Evolutionary conservation across 2,888 invertebrate species (phyloP), one percentile per base, ranked within the genome.

Genomic region (Temnothorax rugatulus): DNA sequence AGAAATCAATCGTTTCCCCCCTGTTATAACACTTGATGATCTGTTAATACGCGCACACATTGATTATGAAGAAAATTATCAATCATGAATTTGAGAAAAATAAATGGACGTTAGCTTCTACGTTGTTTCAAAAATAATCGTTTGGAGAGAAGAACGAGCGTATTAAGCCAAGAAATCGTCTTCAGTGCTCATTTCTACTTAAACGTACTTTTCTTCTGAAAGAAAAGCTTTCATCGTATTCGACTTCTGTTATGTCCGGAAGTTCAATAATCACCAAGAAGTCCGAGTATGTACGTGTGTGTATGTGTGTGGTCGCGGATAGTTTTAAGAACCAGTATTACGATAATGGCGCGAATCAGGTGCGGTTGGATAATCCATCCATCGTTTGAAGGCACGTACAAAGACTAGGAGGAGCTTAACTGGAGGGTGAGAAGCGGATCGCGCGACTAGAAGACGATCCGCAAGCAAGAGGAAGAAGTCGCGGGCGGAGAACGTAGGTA

Each of bases 301-400:
- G 18, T 9, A 4, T 18, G 61, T 61, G n/a, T 61, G 34, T 18
- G 69, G 34, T 50, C 29, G 74, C 44, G 59, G 41, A 34, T n/a
- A 41, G 59, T 66, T 77, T 77, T 52, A 68, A 63, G 44, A 66
- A 52, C 18, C 38, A 34, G 66, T 77, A 83, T 84, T 87, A 84
- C 83, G 86, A 64, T 57, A 64, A 66, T 59, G 66, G 77, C 59
- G 66, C 69, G 82, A 86, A 84, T 88, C 88, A 81, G 41, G 84
- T 76, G 81, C 68, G 59, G 66, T 64, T 52, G 34, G 47, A 63
- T 76, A 77, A 87, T 87, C 82, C 68, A 52, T 81, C 82, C 66
- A 44, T 71, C 83, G 52, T 71, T 73, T 34, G 57, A 71, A 25
- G 64, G 66, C 29, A 64, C 82, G 50, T 81, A 79, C 84, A 82